Evolutionary conservation across 2,797 vertebrate genomes (phyloP).

Genomic region (Neoniphon sammara): DNA sequence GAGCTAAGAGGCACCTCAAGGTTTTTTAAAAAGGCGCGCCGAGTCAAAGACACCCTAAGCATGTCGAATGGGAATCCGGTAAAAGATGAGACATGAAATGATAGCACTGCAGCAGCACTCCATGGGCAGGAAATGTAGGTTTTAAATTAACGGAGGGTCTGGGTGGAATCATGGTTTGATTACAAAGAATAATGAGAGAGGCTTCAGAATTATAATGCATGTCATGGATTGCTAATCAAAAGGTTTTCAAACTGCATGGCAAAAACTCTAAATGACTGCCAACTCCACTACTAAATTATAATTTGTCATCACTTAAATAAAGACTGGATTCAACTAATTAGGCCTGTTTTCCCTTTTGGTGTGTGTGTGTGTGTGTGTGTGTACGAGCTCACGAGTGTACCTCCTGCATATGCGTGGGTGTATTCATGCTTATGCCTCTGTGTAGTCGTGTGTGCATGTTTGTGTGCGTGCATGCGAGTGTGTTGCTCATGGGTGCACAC

Average conservation of each 20-base stretch:
- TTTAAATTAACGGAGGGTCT: constrained; percentile 69
- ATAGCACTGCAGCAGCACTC: constrained; percentile 35
- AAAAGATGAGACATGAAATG: constrained; percentile 40
- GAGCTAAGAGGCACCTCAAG: constrained; percentile 67
- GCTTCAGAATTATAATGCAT: constrained; percentile 57
- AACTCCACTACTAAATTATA: constrained; percentile 56
- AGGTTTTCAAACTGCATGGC: constrained; percentile 56
- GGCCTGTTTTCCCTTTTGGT: constrained; percentile 12
- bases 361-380: constrained; percentile 11
- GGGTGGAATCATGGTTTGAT: constrained; percentile 65
- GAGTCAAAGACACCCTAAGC: constrained; percentile 57
- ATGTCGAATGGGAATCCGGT: constrained; percentile 44
- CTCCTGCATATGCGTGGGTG: constrained; percentile 27
- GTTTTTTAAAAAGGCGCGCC: constrained; percentile 64
- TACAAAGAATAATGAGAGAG: constrained; percentile 69
- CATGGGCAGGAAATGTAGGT: constrained; percentile 55
- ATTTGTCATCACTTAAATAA: constrained; percentile 55
- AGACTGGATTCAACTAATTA: constrained; percentile 36
- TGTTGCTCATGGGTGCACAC: background rate
- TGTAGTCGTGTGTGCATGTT: background rate
- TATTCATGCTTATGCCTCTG: constrained; percentile 21
- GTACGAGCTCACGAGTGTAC: background rate
- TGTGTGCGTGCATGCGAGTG: background rate
- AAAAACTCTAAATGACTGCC: constrained; percentile 50
- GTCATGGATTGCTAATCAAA: constrained; percentile 66